Conservation (phyloP, 30 jellyfish, hydroid and myxozoan species). For the Turritopsis dohrnii region DNA sequence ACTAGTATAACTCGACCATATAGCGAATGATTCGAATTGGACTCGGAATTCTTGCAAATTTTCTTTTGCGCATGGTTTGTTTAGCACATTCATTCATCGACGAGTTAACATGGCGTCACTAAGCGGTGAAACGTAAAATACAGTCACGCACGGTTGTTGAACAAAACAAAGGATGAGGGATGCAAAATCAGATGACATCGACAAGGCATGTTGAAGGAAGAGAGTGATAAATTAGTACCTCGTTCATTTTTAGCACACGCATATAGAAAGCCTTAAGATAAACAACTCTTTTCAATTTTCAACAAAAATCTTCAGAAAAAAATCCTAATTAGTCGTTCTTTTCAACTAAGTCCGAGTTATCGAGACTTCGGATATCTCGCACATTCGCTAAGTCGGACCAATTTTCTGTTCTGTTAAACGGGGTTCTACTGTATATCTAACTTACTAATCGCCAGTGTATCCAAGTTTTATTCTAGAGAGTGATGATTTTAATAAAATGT, state of each 20-base stretch:
- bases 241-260: background rate
- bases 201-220: background rate
- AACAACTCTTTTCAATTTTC: background rate
- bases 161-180: background rate
- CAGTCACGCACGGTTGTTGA: background rate
- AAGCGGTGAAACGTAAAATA: background rate
- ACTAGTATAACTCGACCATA: background rate
- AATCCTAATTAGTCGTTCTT: background rate
- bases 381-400: background rate
- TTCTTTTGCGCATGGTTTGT: slow-evolving; percentile 8
- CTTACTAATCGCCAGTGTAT: too few species aligned
- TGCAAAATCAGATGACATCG: background rate
- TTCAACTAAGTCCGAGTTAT: background rate
- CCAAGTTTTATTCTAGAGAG: too few species aligned
- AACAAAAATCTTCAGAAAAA: background rate
- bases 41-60: background rate
- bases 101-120: background rate
- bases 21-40: slow-evolving; percentile 6
- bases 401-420: background rate
- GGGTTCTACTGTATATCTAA: background rate
- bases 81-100: background rate
- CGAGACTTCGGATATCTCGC: background rate
- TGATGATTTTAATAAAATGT: too few species aligned
- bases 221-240: background rate
- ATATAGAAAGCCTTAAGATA: background rate